Percentiles rank a stretch among this genome's conserved stretches.
phyloP scores from a whole-genome alignment of 2,113 vertebrate species.

The Tursiops truncatus region DNA sequence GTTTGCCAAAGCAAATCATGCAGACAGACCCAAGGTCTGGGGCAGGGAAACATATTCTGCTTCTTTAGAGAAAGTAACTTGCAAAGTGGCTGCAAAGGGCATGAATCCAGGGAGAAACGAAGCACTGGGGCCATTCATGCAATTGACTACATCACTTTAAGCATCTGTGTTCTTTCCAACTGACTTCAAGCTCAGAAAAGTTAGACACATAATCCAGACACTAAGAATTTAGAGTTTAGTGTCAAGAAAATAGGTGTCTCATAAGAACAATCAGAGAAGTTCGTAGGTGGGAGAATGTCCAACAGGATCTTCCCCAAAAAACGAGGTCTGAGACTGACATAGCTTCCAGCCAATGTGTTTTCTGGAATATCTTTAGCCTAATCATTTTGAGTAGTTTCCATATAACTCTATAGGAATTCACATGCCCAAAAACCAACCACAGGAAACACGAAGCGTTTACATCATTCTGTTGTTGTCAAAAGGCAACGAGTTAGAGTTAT shows the following conservation, averaged over 20 bases:
- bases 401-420: background rate
- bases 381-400: background rate
- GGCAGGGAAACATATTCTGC: background rate
- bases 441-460: background rate
- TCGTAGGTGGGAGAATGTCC: background rate
- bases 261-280: background rate
- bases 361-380: background rate
- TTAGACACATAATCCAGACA: background rate
- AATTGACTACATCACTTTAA: fast-evolving
- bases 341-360: background rate
- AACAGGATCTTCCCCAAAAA: background rate
- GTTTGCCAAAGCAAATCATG: background rate
- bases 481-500: background rate
- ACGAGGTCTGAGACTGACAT: background rate
- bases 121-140: fast-evolving
- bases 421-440: background rate
- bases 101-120: fast-evolving
- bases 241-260: background rate
- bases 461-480: background rate
- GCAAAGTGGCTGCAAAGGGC: too few species aligned
- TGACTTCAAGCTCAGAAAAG: background rate
- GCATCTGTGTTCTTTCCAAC: background rate
- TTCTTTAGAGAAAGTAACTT: background rate
- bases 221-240: background rate
- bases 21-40: background rate